Base-by-base conservation (phyloP, 2,113 vertebrate genomes). In the Blennius ocellaris region DNA sequence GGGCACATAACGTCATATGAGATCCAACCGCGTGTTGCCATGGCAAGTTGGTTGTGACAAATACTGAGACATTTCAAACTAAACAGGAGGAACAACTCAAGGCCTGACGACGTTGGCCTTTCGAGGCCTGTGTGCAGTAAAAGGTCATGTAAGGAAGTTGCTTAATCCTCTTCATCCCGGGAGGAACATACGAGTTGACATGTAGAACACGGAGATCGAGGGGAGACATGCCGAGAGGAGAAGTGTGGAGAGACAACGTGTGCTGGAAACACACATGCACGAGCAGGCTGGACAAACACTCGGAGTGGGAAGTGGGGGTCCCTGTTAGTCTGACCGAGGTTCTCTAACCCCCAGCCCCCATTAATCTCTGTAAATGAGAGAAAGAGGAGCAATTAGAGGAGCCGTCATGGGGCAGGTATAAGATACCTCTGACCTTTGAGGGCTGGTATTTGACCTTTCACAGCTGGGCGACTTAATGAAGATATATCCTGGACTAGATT, bases 301-400 rank as follows among this genome's bases (percentile, higher is more conserved):
- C 43, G 66, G 30, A 64, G n/a, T 7, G 36, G 37, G 17, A n/a
- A 41, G 58, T 43, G 56, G 55, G 69, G 41, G 47, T 66, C 51
- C 41, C 51, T 38, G 49, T 73, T 81, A 2, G 1, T 60, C 61
- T 87, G 78, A 87, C 78, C 76, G 39, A 4, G 7, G 45, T 63
- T 66, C 41, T 38, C 57, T 75, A 60, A 82, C 64, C 85, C 85
- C 79, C 66, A 0, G 56, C 56, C 73, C 60, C 85, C 49, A 45
- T 83, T 83, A 80, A 81, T 60, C 64, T 50, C 54, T 57, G 82
- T 76, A 83, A 90, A 87, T 67, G 53, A 87, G 76, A 85, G 75
- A 84, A 89, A 75, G 61, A 84, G 64, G 53, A 80, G 75, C 77
- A 89, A 92, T 90, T 90, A 92, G 83, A 83, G 76, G 60, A 41